Evolutionary conservation across 92 coral and sea anemone species (phyloP).

Genomic region (Epizoanthus ramosus): DNA sequence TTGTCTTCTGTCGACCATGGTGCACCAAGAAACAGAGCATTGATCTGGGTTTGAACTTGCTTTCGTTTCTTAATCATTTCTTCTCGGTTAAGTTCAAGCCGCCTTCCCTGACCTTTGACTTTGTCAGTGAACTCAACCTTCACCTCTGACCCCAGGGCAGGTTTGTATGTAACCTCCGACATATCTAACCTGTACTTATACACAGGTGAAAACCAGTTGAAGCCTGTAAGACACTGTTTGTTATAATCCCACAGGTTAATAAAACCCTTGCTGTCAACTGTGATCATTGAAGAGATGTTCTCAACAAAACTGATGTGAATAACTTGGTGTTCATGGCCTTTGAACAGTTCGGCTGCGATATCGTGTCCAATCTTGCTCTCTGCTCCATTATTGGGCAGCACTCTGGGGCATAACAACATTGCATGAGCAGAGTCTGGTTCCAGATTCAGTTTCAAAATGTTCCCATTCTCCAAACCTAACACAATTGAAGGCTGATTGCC

Average conservation of each 20-base stretch:
- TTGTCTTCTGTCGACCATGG: conserved; percentile 71
- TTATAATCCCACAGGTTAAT: conserved; percentile 73
- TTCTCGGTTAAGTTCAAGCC: conserved; percentile 54
- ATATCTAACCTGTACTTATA: conserved; percentile 68
- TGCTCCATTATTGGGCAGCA: conserved; percentile 36
- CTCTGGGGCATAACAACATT: conserved; percentile 31
- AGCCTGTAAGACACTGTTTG: conserved; percentile 73
- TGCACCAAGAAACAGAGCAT: conserved; percentile 68
- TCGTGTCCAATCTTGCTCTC: conserved; percentile 61
- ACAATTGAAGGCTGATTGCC: conserved; percentile 69
- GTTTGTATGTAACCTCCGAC: conserved; percentile 73
- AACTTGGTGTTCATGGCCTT: conserved; percentile 68
- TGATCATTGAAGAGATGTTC: conserved; percentile 64
- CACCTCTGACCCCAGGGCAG: conserved; percentile 61
- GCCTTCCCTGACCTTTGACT: conserved; percentile 66
- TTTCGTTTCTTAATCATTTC: conserved; percentile 74
- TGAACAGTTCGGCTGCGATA: conserved; percentile 77
- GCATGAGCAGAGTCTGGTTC: not conserved
- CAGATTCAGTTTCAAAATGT: conserved; percentile 64
- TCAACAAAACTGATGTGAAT: conserved; percentile 63
- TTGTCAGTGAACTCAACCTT: conserved; percentile 70
- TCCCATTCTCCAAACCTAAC: conserved; percentile 75
- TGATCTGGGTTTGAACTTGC: conserved; percentile 64
- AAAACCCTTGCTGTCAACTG: conserved; percentile 72
- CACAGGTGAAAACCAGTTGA: conserved; percentile 81